Base-by-base conservation (phyloP, 2,888 invertebrate genomes). In the Luperina testacea region DNA sequence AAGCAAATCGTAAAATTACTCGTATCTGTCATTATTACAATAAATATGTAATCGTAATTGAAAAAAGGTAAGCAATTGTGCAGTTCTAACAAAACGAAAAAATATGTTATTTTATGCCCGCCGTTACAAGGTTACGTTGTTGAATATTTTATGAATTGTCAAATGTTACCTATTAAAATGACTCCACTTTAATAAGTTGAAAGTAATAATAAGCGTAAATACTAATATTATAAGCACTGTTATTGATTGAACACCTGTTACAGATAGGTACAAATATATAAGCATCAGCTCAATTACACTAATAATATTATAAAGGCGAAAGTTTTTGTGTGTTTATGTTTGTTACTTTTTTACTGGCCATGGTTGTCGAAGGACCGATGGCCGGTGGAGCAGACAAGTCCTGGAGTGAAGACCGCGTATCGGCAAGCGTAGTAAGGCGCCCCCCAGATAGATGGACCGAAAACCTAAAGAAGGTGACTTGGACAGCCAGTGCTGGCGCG, bases 231-330 rank as follows among this genome's bases (percentile, higher is more conserved):
- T 20, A 20, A 51, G 38, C 24, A 51, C 2, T 74, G 24, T 72
- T 74, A 51, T 53, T 42, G 6, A 51, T 69, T 32, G 2, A 24
- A 69, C 53, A 80, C 20, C n/a, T 80, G 80, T 53, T 63, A 17
- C 11, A 20, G 13, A 69, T 48, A 51, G 4, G 13, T 27, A 69
- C 11, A 51, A 51, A 51, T 27, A 24, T 27, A 63, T 48, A 77
- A 13, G 17, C 79, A 13, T 51, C 51, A 51, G 9, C 48, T 13
- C 27, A 24, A 53, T 71, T 53, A 32, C 32, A 32, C 32, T 32
- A 32, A 32, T 32, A 32, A 32, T 32, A 32, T 32, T 32, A 32
- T n/a, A n/a, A n/a, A n/a, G 1, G 32, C 32, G 32, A 32, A 32
- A 32, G 32, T 32, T 32, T 32, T 0, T 32, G 32, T 32, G 32